Percentiles rank a stretch among this genome's conserved stretches.
Evolutionary conservation across 2,888 invertebrate genomes (phyloP).

Genomic region (Strigamia maritima): DNA sequence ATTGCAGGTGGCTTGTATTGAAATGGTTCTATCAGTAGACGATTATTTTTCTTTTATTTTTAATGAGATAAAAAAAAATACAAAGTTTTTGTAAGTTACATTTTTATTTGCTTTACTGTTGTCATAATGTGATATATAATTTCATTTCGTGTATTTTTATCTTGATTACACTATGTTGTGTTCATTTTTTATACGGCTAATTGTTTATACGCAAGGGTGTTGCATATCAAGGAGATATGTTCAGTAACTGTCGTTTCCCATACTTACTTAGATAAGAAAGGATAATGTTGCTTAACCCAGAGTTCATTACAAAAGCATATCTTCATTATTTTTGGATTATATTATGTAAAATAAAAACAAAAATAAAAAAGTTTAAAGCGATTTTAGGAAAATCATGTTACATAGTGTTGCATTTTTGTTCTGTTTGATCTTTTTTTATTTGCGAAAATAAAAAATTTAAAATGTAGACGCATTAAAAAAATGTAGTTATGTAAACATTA

Average conservation of each 20-base stretch:
- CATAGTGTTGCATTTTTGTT: background rate
- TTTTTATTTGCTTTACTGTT: background rate
- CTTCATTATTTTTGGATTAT: slow-evolving; percentile 9
- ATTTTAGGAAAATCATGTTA: background rate
- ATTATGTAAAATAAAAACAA: slow-evolving; percentile 5
- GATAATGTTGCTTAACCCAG: slow-evolving; percentile 15
- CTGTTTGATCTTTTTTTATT: background rate
- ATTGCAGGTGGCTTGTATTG: slow-evolving; percentile 18
- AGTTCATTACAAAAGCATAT: slow-evolving; percentile 10
- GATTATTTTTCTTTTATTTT: background rate
- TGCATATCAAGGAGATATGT: slow-evolving; percentile 10
- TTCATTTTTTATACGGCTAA: background rate
- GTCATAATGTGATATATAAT: slow-evolving; percentile 5
- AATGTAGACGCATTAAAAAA: background rate
- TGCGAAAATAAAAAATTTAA: background rate
- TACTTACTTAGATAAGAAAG: slow-evolving; percentile 9
- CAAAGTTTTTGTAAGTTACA: background rate
- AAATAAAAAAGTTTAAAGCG: background rate
- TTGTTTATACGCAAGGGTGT: slow-evolving; percentile 15
- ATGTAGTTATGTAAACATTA: background rate
- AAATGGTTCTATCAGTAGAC: background rate
- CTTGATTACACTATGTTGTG: background rate
- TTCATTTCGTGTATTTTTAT: background rate
- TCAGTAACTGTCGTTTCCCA: slow-evolving; percentile 6
- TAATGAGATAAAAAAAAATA: background rate